Conservation (phyloP, 2,113 vertebrate species). For the Heterochromis multidens region DNA sequence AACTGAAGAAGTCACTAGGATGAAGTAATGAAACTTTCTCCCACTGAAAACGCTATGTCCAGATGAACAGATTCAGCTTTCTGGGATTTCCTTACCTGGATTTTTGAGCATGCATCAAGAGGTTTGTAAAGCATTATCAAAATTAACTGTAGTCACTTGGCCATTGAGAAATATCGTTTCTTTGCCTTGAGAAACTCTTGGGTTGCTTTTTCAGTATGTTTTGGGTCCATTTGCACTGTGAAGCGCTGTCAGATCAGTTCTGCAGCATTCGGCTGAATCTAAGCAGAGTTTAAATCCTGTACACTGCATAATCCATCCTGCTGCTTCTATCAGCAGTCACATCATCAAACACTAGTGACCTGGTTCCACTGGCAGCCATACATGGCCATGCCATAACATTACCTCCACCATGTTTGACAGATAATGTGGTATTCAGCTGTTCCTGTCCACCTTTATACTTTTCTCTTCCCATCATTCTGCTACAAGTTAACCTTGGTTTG, state of each 20-base stretch:
- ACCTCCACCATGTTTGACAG: no score
- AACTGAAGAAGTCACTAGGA: no score
- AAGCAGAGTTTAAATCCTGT: not conserved
- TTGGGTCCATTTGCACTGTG: accelerated
- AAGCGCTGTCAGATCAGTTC: not conserved
- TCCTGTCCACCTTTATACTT: no score
- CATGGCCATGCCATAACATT: no score
- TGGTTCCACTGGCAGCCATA: no score
- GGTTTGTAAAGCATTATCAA: not conserved
- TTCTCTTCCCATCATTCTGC: no score
- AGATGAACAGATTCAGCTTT: no score
- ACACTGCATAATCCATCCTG: not conserved
- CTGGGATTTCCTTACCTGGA: no score
- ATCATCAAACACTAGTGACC: not conserved
- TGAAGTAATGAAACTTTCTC: no score
- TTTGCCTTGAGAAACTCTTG: not conserved
- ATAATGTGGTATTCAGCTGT: no score
- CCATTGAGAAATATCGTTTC: not conserved
- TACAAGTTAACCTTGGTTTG: not conserved
- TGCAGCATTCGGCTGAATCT: not conserved
- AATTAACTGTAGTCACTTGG: not conserved
- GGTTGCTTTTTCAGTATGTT: not conserved
- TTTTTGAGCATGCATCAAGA: no score
- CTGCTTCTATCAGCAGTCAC: not conserved
- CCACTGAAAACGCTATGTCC: no score